Evolutionary conservation across 2,797 vertebrate species (phyloP), one percentile per base, ranked within the genome.

Genomic region (Pantherophis alleghaniensis): DNA sequence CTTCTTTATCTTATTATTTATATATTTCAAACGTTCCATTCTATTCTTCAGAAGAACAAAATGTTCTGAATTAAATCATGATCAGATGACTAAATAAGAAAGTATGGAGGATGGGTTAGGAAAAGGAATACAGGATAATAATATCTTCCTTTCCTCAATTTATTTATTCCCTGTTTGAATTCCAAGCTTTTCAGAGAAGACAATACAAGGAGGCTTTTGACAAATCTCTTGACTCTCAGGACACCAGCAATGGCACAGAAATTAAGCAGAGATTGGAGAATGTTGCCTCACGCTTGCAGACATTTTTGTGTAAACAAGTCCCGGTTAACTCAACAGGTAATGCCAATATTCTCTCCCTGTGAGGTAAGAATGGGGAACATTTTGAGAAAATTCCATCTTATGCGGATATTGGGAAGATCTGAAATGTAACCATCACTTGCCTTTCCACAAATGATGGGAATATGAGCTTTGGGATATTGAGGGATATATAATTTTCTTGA

Each of bases 181-280:
- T 86, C 51, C 74, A 86, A 91, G 90, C 90, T 86, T 91, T 91
- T 91, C 90, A 91, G 74, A 86, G 32, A 59, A 59, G 13, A 28
- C 74, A 86, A 20, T 91, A 86, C 26, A 60, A 18, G 16, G 26
- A 86, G 59, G 37, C 55, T 83, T 24, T 59, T 5, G 90, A 79
- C 20, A 79, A 57, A 90, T 37, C 90, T 60, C 24, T 57, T 86
- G 90, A 60, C 24, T 20, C 90, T 60, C 74, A n/a, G 56, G 90
- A 59, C 42, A 18, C 47, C 37, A 28, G 7, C 90, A 91, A 86
- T 60, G 74, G 5, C 56, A 86, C 90, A 86, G 74, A 86, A 60
- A 83, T 59, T 83, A 91, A 91, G 56, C 59, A 57, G 26, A 86
- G 74, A 16, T 28, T 60, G 32, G 56, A 86, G 16, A 86, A 86